These are phyloP conservation scores for Xanthia togata DNA, from an alignment of 2,888 invertebrate species.

Conservation along the genomic window DNA sequence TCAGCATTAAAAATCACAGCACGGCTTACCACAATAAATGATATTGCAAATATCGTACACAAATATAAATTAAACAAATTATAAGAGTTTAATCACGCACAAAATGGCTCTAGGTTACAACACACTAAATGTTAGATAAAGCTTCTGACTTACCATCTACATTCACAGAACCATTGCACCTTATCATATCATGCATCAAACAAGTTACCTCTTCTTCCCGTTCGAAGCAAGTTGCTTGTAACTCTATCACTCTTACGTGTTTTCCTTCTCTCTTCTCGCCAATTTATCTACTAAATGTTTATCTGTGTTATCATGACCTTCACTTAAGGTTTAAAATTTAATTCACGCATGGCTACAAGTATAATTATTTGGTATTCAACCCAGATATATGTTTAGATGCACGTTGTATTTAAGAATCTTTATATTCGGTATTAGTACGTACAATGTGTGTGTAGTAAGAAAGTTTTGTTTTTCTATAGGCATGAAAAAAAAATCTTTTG, in stretches of 20 bases:
- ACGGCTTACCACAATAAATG: slow-evolving; percentile 62
- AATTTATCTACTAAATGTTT: slow-evolving; percentile 79
- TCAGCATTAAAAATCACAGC: slow-evolving; percentile 54
- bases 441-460: slow-evolving; percentile 82
- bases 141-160: slow-evolving; percentile 77
- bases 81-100: slow-evolving; percentile 76
- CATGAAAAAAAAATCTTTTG: slow-evolving; percentile 81
- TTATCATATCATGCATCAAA: slow-evolving; percentile 82
- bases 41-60: slow-evolving; percentile 47
- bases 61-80: slow-evolving; percentile 42
- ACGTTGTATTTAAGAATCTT: slow-evolving; percentile 86
- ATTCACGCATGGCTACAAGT: slow-evolving; percentile 88
- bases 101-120: slow-evolving; percentile 84
- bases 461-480: slow-evolving; percentile 82
- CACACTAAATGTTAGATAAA: slow-evolving; percentile 74
- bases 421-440: slow-evolving; percentile 81
- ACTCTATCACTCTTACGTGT: slow-evolving; percentile 77
- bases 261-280: slow-evolving; percentile 79
- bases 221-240: slow-evolving; percentile 77
- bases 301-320: slow-evolving; percentile 80
- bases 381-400: slow-evolving; percentile 88
- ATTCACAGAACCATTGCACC: slow-evolving; percentile 84
- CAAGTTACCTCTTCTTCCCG: slow-evolving; percentile 77
- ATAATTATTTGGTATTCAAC: slow-evolving; percentile 80
- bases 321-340: slow-evolving; percentile 78